phyloP scores from a whole-genome alignment of 2,113 vertebrate genomes.

The Calidris pygmaea region DNA sequence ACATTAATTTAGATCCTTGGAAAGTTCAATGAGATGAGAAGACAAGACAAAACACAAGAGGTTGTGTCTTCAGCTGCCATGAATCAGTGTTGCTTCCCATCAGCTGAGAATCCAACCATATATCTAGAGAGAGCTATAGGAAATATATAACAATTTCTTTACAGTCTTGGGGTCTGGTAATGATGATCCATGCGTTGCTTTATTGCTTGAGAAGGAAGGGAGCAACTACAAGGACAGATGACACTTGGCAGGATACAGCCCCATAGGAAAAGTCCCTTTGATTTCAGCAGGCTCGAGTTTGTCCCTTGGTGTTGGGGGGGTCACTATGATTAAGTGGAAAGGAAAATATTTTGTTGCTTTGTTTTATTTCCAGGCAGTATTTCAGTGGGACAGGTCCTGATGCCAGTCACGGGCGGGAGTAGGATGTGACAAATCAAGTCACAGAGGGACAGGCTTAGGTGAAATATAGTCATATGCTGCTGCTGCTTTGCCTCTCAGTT shows the following conservation, averaged over 20 bases:
- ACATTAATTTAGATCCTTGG: constrained; percentile 53
- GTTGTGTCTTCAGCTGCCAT: not conserved
- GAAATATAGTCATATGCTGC: not conserved
- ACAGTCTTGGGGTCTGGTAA: not conserved
- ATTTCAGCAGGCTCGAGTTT: not conserved
- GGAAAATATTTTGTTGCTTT: not conserved
- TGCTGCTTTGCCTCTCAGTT: not conserved
- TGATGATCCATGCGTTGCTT: not conserved
- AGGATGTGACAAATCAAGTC: not conserved
- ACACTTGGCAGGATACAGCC: not conserved
- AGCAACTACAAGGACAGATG: not conserved
- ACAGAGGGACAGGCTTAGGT: not conserved
- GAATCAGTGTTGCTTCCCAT: not conserved
- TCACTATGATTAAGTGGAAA: not conserved
- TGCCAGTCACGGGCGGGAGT: not conserved
- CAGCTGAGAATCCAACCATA: constrained; percentile 8
- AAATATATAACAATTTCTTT: constrained; percentile 15
- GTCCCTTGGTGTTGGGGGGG: accelerated
- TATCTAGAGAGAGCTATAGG: not conserved
- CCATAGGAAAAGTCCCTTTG: not conserved
- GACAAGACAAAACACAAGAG: constrained; percentile 25
- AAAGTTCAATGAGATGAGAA: constrained; percentile 54
- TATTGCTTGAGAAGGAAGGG: constrained; percentile 7
- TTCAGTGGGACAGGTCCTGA: not conserved
- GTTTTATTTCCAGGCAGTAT: not conserved